Evolutionary conservation across 2,888 invertebrate genomes (phyloP).

Genomic region (Leptinotarsa peninsularis): DNA sequence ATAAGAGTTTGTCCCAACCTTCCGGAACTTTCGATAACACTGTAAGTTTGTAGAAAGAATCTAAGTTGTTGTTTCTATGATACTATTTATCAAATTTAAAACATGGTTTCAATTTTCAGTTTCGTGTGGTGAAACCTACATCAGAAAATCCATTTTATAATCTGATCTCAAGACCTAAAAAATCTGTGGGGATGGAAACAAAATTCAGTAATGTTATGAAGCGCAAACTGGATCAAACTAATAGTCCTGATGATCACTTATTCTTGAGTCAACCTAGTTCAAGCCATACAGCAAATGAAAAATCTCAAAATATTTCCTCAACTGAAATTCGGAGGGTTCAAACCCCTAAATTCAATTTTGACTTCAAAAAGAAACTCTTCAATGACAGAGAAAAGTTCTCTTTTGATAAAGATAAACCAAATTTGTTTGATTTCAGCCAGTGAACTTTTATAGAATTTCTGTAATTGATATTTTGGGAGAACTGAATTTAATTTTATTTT

Average conservation of each 20-base stretch:
- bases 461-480: constrained; percentile 10
- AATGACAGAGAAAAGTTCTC: constrained; percentile 30
- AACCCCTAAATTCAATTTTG: constrained; percentile 19
- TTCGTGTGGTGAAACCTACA: constrained; percentile 26
- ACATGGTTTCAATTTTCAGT: constrained; percentile 15
- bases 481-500: constrained; percentile 17
- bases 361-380: constrained; percentile 34
- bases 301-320: not conserved
- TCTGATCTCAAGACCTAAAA: constrained; percentile 34
- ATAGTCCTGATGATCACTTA: not conserved
- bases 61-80: too few relatives aligned
- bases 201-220: constrained; percentile 20
- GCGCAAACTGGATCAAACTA: constrained; percentile 27
- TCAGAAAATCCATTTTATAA: constrained; percentile 25
- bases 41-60: not conserved
- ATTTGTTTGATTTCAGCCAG: constrained; percentile 44
- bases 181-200: constrained; percentile 16
- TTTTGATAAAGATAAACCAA: constrained; percentile 36
- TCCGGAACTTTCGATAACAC: not conserved
- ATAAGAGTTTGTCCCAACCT: constrained; percentile 1
- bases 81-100: too few relatives aligned
- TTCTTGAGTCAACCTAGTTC: constrained; percentile 1
- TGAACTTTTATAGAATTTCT: constrained; percentile 1
- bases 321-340: not conserved
- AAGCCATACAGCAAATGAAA: not conserved